Conservation (phyloP, 2,113 vertebrate genomes). For the Nyctibius bracteatus region DNA sequence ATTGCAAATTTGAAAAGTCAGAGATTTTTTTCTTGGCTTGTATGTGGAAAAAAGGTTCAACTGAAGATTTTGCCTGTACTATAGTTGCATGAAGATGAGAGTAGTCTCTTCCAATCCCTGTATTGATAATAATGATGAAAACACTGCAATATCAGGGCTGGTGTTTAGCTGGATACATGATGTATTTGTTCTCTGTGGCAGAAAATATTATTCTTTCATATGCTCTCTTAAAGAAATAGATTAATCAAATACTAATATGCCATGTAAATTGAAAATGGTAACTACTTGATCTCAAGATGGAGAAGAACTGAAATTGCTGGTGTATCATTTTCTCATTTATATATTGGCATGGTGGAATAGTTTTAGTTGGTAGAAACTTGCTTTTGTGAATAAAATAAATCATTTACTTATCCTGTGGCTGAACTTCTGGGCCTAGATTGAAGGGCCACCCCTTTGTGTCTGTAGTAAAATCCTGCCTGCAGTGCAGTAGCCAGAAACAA, state of each 20-base stretch:
- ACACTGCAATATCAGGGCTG: not conserved
- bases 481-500: not conserved
- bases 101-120: not conserved
- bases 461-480: not conserved
- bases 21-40: not conserved
- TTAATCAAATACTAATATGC: not conserved
- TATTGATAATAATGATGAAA: not conserved
- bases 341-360: not conserved
- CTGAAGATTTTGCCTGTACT: not conserved
- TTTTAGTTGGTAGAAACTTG: not conserved
- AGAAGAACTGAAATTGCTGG: not conserved
- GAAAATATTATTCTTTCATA: not conserved
- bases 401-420: not conserved
- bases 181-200: not conserved
- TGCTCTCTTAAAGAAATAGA: not conserved
- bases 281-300: not conserved
- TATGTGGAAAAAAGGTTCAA: not conserved
- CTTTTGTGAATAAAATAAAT: not conserved
- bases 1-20: not conserved
- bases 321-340: not conserved
- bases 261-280: not conserved
- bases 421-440: not conserved
- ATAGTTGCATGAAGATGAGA: not conserved
- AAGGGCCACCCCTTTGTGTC: not conserved
- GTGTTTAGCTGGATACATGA: not conserved